Base-by-base conservation (phyloP, 2,888 invertebrate genomes). In the Carabus problematicus region DNA sequence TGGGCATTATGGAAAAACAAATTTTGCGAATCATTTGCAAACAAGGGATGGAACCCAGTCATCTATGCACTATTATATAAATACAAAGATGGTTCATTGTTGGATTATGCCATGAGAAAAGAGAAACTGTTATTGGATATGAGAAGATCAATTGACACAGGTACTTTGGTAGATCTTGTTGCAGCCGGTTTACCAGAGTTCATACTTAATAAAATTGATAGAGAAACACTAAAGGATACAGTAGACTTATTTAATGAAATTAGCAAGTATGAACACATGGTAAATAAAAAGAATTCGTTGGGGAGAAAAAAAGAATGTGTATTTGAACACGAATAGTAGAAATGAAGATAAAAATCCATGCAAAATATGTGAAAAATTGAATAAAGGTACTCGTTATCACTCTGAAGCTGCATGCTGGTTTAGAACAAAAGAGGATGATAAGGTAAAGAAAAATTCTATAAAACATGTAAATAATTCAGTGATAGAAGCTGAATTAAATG, bases 401-500 rank as follows among this genome's bases (percentile, higher is more conserved):
- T 39, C 60, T 39, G 68, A 68, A 52, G 19, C 63, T 29, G 40
- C 19, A 40, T 63, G 49, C 40, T 63, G 58, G 45, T 67, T 67
- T 54, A 69, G 63, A 55, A 4, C 63, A 63, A 63, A 63, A 41
- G 63, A 52, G 1, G 52, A 62, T 40, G 7, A 40, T n/a, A 29
- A 6, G 11, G 49, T 49, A 40, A 54, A 62, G 40, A 40, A 43
- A 8, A 9, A 69, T 54, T 14, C 62, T 41, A 69, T 52, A 12
- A 60, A 43, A 54, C 60, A 55, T 73, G 60, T 68, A 66, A 71
- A 70, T 59, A 74, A 75, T 59, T 73, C 70, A 8, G 69, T 54
- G 71, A 43, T 73, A 54, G 73, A 73, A 59, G 42, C 61, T 11
- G 73, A 73, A 71, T 42, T 73, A 54, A 71, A 70, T 67, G 18